Conservation (phyloP, 2,113 vertebrate genomes). For the Brachyistius frenatus region DNA sequence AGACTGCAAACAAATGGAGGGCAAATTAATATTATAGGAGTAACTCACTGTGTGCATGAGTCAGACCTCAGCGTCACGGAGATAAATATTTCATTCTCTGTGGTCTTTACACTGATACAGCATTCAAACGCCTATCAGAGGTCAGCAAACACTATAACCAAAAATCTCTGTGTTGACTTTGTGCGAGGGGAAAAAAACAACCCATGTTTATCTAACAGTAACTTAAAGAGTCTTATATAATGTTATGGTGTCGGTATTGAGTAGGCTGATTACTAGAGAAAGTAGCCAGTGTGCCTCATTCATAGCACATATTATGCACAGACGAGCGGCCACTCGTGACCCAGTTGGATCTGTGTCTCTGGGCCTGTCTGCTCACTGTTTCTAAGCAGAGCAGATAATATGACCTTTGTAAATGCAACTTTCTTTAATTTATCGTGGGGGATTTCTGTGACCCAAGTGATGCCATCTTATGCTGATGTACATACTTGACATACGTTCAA, state of each 20-base stretch:
- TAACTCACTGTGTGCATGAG: constrained; percentile 28
- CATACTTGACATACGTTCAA: not conserved
- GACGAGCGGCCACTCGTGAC: not conserved
- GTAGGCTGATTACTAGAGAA: constrained; percentile 4
- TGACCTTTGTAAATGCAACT: constrained; percentile 15
- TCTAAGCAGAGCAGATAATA: not conserved
- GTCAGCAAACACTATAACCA: constrained; percentile 12
- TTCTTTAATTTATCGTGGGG: no score
- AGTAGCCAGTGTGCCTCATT: not conserved
- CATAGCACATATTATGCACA: not conserved
- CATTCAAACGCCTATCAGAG: not conserved
- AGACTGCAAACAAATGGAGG: constrained; percentile 55
- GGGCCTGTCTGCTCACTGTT: not conserved
- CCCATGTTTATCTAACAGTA: constrained; percentile 2
- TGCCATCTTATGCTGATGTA: not conserved
- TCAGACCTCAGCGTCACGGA: constrained; percentile 20
- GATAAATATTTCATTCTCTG: constrained; percentile 57
- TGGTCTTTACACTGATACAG: constrained; percentile 11
- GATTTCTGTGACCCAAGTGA: no score
- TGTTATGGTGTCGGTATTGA: not conserved
- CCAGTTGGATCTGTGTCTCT: not conserved
- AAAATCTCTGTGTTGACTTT: constrained; percentile 4
- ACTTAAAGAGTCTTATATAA: constrained; percentile 7
- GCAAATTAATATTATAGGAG: constrained; percentile 66
- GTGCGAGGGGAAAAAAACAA: not conserved